Conservation (phyloP, 2,888 invertebrate genomes). For the Cosmopolites sordidus region DNA sequence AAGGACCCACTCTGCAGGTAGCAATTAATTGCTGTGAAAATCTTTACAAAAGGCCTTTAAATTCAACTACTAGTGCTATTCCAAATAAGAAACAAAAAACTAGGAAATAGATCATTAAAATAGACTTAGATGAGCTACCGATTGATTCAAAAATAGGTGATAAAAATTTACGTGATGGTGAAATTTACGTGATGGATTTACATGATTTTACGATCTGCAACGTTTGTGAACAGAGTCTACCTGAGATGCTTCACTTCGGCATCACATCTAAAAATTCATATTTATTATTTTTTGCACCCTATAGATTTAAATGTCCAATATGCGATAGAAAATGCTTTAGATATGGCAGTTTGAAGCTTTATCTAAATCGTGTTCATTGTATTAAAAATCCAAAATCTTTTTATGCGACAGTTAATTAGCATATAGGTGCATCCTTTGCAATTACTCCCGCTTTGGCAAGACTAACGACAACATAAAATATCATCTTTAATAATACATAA, state of each 20-base stretch:
- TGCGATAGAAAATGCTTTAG: constrained; percentile 35
- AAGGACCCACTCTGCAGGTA: constrained; percentile 24
- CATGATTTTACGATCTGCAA: no score
- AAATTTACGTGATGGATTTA: constrained; percentile 32
- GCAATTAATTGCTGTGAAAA: background rate
- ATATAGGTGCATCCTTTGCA: constrained; percentile 45
- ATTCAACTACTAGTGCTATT: background rate
- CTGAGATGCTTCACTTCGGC: no score
- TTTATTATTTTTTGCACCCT: no score
- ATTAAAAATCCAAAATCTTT: no score
- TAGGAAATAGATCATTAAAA: constrained; percentile 2
- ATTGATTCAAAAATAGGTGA: constrained; percentile 28
- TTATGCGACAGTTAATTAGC: no score
- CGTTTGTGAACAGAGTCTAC: constrained; percentile 28
- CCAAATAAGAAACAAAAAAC: background rate
- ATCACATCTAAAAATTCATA: no score
- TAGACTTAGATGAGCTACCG: constrained; percentile 24
- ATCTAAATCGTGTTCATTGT: no score
- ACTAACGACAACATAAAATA: constrained; percentile 38
- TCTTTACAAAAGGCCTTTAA: background rate
- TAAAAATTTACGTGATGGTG: constrained; percentile 31
- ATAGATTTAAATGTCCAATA: no score
- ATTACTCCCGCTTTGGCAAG: constrained; percentile 38
- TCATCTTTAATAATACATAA: constrained; percentile 46
- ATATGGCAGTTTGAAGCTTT: constrained; percentile 28